A percentile compares a stretch with the other conserved stretches of the same genome.
phyloP scores from a whole-genome alignment of 2,888 invertebrate genomes.

The Alviniconcha strummeri region DNA sequence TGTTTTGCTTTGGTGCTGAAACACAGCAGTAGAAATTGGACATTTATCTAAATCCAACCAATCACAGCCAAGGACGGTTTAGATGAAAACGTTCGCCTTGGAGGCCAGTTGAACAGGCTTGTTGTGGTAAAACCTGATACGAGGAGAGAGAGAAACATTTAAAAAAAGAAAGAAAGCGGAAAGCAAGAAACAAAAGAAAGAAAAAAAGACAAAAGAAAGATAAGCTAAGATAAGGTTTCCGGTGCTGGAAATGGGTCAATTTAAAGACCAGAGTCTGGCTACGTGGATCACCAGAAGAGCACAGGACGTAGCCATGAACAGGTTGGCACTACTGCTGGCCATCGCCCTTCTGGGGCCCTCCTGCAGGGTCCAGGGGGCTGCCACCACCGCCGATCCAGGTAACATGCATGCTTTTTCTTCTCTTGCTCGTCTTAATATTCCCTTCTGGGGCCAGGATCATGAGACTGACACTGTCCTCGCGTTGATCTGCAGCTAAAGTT shows the following conservation, averaged over 20 bases:
- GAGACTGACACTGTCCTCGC: too few species aligned
- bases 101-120: too few species aligned
- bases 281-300: neutral
- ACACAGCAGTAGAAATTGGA: too few species aligned
- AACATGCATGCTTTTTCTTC: neutral
- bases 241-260: neutral
- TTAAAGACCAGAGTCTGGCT: neutral
- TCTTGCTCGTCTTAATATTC: neutral
- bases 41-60: too few species aligned
- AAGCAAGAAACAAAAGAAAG: neutral
- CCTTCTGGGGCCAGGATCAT: neutral
- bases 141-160: too few species aligned
- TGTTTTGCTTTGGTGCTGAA: too few species aligned
- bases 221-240: neutral
- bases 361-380: slow-evolving; percentile 7
- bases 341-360: slow-evolving; percentile 1
- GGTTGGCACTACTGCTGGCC: neutral
- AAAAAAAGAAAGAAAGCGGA: too few species aligned
- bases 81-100: too few species aligned
- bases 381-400: slow-evolving; percentile 6
- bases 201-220: neutral
- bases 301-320: slow-evolving; percentile 5
- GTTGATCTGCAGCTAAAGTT: too few species aligned
- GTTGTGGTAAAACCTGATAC: too few species aligned
- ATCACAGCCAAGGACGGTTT: too few species aligned